These are phyloP conservation scores for Myripristis murdjan DNA, from an alignment of 2,797 vertebrate genomes.

Conservation along the genomic window DNA sequence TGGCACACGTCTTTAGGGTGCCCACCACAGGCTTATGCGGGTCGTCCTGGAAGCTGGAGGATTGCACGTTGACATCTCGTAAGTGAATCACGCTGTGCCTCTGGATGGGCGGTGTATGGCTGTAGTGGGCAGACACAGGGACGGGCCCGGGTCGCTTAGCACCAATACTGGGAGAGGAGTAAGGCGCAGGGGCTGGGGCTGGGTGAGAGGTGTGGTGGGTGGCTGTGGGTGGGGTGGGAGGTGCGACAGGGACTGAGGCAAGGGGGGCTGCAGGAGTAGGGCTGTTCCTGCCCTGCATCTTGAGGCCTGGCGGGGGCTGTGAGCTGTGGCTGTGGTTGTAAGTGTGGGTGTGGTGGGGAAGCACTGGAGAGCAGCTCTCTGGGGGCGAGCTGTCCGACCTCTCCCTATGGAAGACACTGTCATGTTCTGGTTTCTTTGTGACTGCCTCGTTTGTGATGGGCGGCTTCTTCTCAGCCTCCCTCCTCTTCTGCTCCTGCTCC, in stretches of 20 bases:
- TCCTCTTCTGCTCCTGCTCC: conserved; percentile 96
- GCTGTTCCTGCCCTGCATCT: conserved; percentile 92
- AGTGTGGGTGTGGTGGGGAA: conserved; percentile 90
- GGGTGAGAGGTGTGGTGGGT: conserved; percentile 70
- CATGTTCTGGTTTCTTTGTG: conserved; percentile 88
- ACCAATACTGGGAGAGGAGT: conserved; percentile 90
- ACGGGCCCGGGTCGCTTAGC: conserved; percentile 90
- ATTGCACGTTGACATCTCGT: conserved; percentile 92
- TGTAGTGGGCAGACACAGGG: conserved; percentile 94
- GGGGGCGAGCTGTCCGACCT: conserved; percentile 90
- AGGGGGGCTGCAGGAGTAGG: conserved; percentile 84
- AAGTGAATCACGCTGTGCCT: conserved; percentile 97
- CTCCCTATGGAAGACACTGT: conserved; percentile 88
- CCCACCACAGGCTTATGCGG: conserved; percentile 92
- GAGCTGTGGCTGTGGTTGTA: conserved; percentile 89
- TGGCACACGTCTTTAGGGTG: conserved; percentile 95
- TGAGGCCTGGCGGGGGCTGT: conserved; percentile 90
- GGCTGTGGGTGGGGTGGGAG: conserved; percentile 72
- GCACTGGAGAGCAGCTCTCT: conserved; percentile 92
- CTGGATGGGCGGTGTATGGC: conserved; percentile 95
- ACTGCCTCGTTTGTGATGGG: conserved; percentile 79
- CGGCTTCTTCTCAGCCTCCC: conserved; percentile 90
- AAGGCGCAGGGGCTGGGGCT: conserved; percentile 76
- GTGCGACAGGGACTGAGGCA: conserved; percentile 76
- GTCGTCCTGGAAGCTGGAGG: conserved; percentile 93